Conservation (phyloP, 2,797 vertebrate genomes). For the Acomys russatus region DNA sequence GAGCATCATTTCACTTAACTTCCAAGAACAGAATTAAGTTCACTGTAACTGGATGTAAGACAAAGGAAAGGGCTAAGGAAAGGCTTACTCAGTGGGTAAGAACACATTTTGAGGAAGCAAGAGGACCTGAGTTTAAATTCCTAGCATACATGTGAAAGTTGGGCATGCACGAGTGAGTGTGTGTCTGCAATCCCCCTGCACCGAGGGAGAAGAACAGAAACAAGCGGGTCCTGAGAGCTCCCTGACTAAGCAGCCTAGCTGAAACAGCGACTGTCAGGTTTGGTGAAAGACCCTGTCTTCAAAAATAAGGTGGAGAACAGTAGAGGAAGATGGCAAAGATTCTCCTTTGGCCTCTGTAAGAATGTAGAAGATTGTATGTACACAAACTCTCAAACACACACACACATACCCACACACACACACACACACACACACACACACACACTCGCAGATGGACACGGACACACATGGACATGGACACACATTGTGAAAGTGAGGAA, state of each 20-base stretch:
- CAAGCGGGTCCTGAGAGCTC: neutral
- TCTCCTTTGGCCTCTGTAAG: neutral
- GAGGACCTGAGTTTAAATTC: neutral
- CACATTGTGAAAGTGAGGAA: neutral
- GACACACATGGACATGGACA: neutral
- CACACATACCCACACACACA: neutral
- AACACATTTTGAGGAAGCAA: neutral
- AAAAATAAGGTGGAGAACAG: neutral
- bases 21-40: slow-evolving; percentile 46
- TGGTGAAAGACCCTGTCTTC: neutral
- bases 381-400: neutral
- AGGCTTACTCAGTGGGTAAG: neutral
- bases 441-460: neutral
- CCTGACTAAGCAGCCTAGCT: neutral
- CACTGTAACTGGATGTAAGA: slow-evolving; percentile 28
- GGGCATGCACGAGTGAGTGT: neutral
- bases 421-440: neutral
- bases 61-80: neutral
- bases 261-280: neutral
- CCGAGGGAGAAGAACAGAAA: too few species aligned
- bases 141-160: neutral
- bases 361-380: neutral
- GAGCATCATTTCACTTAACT: slow-evolving; percentile 11
- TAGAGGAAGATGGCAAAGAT: neutral
- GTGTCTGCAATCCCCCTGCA: neutral